phyloP scores from a whole-genome alignment of 2,888 invertebrate genomes.

The Agrotis exclamationis region DNA sequence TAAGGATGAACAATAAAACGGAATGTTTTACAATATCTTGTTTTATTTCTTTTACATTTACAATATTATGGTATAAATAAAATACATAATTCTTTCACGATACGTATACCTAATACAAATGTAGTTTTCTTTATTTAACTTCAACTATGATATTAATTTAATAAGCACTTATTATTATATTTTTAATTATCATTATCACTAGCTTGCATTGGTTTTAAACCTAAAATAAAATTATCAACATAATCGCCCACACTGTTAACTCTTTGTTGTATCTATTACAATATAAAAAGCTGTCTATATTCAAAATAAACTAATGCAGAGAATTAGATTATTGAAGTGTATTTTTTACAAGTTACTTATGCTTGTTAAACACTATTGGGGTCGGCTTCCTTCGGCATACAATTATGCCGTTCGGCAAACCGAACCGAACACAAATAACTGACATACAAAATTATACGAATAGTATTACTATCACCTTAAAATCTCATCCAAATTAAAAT shows the following conservation, averaged over 20 bases:
- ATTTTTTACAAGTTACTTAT: neutral
- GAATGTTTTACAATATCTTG: conserved; percentile 77
- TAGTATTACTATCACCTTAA: conserved; percentile 73
- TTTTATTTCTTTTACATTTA: conserved; percentile 72
- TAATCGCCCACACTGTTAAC: too few species aligned
- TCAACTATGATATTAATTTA: too few species aligned
- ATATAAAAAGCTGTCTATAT: neutral
- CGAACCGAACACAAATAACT: too few species aligned
- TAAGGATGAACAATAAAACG: conserved; percentile 84
- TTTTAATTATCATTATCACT: too few species aligned
- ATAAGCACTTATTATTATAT: too few species aligned
- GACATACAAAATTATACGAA: too few species aligned
- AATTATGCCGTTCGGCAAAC: conserved; percentile 3
- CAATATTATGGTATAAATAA: neutral
- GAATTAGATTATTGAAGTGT: neutral
- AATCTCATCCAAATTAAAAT: conserved; percentile 93
- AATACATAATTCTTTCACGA: neutral
- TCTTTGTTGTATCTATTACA: too few species aligned
- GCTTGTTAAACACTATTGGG: neutral
- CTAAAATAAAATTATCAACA: too few species aligned
- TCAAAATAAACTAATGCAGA: neutral
- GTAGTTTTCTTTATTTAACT: neutral
- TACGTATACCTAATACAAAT: neutral
- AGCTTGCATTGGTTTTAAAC: too few species aligned
- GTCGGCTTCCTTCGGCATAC: neutral